Base-by-base conservation (phyloP, 2,888 invertebrate species). In the Bembecia ichneumoniformis region DNA sequence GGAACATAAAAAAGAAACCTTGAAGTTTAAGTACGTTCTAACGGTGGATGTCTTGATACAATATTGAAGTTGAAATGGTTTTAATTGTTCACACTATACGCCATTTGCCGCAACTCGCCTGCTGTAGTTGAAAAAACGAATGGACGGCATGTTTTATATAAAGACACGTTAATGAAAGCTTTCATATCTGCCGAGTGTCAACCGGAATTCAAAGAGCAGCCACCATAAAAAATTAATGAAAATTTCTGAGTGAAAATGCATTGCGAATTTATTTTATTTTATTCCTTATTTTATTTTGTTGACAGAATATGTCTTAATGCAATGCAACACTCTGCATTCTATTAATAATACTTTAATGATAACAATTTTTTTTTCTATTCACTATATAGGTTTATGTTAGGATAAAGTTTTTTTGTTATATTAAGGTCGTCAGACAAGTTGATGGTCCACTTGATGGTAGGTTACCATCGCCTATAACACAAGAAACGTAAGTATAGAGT, bases 161-260 rank as follows among this genome's bases (percentile, higher is more conserved):
- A 58, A 57, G 56, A 51, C 53, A 56, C 53, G 52, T 54, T 56
- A 55, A 57, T 54, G 55, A 52, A 51, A 53, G 53, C 50, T 56
- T 56, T 59, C 54, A 54, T 53, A 48, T 43, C 17, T 48, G 51
- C 46, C 36, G 46, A 49, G 49, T 51, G 49, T 48, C 51, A 46
- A 50, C 50, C 51, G 50, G 48, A 48, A 49, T 44, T 52, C 51
- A 51, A 48, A 52, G 49, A 47, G 51, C 47, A 48, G 46, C 14
- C 40, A 13, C 13, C 7, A 40, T 40, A 40, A 40, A 40, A 40
- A 40, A 40, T 40, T 40, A 40, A 40, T 40, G 40, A 40, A 13
- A 40, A n/a, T 14, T 40, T 40, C 14, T 40, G 13, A 11, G 40
- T 13, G 40, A n/a, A 13, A 14, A 40, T n/a, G 40, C 40, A 14